These are phyloP conservation scores for Ceyx melanurus DNA, from an alignment of 2,113 vertebrate genomes.

Conservation along the genomic window DNA sequence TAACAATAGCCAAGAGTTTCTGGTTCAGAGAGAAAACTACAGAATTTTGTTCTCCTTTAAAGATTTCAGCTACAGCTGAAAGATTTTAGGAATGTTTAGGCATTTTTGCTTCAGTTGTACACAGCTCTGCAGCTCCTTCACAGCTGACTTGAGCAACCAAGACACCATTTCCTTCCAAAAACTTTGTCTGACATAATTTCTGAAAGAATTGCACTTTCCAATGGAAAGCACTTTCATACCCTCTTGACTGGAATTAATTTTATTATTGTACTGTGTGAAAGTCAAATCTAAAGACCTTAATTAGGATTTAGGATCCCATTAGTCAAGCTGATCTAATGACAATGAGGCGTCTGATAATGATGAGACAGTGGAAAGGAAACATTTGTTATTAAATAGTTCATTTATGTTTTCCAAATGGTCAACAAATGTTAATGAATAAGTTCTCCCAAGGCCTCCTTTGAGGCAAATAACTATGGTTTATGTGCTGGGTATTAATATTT, in stretches of 20 bases:
- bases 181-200: not conserved
- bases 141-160: not conserved
- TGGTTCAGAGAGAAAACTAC: not conserved
- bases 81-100: not conserved
- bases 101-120: not conserved
- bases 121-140: not conserved
- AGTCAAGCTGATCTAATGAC: conserved; percentile 19
- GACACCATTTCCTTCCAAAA: not conserved
- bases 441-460: not conserved
- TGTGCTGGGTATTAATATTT: not conserved
- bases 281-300: not conserved
- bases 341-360: not conserved
- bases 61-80: not conserved
- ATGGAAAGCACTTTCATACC: not conserved
- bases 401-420: not conserved
- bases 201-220: not conserved
- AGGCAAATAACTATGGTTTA: not conserved
- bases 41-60: not conserved
- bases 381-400: not conserved
- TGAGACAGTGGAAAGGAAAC: not conserved
- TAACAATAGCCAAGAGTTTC: not conserved
- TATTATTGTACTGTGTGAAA: not conserved
- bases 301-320: conserved; percentile 7
- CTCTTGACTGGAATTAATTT: not conserved
- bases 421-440: not conserved